Conservation (phyloP, 2,888 invertebrate genomes). For the Eupsilia transversa region DNA sequence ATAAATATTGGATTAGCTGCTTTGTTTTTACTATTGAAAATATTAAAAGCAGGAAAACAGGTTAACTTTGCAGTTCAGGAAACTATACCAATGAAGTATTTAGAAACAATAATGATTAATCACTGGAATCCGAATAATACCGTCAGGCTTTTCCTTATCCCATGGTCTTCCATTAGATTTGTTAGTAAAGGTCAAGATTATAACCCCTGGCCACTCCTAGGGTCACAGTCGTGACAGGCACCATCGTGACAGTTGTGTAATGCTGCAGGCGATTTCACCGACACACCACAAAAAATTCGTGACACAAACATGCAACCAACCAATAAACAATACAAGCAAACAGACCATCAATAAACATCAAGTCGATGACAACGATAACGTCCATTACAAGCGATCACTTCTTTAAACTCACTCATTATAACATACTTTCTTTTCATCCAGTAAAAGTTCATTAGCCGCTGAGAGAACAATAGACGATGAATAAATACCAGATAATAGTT, state of each 20-base stretch:
- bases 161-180: not conserved
- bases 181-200: slow-evolving; percentile 21
- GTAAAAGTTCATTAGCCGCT: slow-evolving; percentile 84
- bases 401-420: slow-evolving; percentile 79
- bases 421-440: slow-evolving; percentile 77
- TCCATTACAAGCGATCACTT: slow-evolving; percentile 77
- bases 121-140: not conserved
- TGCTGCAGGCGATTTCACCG: slow-evolving; percentile 52
- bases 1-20: slow-evolving; percentile 22
- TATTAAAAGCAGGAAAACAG: not conserved
- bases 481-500: slow-evolving; percentile 68
- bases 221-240: slow-evolving; percentile 29
- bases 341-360: slow-evolving; percentile 70
- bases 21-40: not conserved
- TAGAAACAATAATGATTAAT: not conserved
- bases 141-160: slow-evolving; percentile 2
- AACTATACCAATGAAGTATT: not conserved
- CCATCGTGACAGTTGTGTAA: slow-evolving; percentile 40
- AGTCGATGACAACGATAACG: slow-evolving; percentile 72
- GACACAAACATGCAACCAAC: slow-evolving; percentile 40
- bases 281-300: slow-evolving; percentile 48
- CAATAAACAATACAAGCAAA: slow-evolving; percentile 57
- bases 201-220: slow-evolving; percentile 11
- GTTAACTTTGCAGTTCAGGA: not conserved
- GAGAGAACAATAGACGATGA: slow-evolving; percentile 80